Evolutionary conservation across 2,113 vertebrate genomes (phyloP).

Genomic region (Okapia johnstoni): DNA sequence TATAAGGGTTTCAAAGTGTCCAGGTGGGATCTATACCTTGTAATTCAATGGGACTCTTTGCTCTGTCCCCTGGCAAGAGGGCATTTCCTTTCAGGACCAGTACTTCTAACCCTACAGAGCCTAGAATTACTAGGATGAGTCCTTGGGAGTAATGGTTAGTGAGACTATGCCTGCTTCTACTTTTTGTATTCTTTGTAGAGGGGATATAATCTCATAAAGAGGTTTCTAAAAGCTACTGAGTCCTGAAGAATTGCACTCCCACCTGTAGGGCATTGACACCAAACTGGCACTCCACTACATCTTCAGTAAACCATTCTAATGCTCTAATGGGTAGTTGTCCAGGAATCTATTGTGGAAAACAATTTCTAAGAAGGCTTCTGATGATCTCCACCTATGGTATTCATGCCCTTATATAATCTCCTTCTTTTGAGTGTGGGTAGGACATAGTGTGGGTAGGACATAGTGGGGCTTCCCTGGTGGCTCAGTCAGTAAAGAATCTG

Average conservation of each 20-base stretch:
- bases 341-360: background rate
- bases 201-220: background rate
- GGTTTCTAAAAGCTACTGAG: background rate
- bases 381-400: background rate
- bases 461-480: accelerated
- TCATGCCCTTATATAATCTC: background rate
- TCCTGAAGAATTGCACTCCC: background rate
- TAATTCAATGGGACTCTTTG: background rate
- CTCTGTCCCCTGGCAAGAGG: background rate
- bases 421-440: background rate
- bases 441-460: background rate
- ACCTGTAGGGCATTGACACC: background rate
- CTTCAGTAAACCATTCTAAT: background rate
- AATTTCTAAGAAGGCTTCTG: background rate
- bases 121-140: background rate
- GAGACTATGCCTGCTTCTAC: background rate
- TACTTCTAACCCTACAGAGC: background rate
- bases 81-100: background rate
- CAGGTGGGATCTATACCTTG: background rate
- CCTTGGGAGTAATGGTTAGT: background rate
- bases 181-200: background rate
- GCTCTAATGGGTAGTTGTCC: background rate
- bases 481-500: background rate
- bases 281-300: background rate
- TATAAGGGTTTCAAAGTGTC: background rate